Conservation (phyloP, 2,888 invertebrate species). For the Watsonalla binaria region DNA sequence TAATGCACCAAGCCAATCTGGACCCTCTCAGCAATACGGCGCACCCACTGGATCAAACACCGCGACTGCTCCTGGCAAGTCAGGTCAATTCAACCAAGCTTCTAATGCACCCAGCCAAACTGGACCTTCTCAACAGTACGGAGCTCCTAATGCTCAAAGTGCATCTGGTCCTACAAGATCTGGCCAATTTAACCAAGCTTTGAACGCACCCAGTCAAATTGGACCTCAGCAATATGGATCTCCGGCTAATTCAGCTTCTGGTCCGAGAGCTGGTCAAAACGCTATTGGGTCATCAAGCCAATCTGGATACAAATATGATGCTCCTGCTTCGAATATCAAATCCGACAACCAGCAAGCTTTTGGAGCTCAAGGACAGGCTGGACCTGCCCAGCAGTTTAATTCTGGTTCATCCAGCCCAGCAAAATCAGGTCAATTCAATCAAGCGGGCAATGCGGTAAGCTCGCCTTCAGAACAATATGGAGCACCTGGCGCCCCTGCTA, state of each 20-base stretch:
- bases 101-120: background rate
- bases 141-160: background rate
- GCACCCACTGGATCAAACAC: constrained; percentile 8
- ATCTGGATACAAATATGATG: constrained; percentile 29
- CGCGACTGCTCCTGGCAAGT: constrained; percentile 7
- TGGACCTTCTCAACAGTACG: constrained; percentile 1
- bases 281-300: constrained; percentile 9
- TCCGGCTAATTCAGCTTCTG: constrained; percentile 10
- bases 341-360: background rate
- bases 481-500: background rate
- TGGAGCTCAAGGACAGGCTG: background rate
- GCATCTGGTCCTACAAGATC: background rate
- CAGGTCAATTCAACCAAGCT: background rate
- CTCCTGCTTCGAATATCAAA: background rate
- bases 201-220: too few relatives aligned
- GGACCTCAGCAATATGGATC: constrained; percentile 14
- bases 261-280: constrained; percentile 7
- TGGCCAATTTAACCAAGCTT: background rate
- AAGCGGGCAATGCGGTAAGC: too few relatives aligned
- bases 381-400: background rate
- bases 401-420: background rate
- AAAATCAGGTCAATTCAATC: background rate
- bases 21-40: constrained; percentile 15
- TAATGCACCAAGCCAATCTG: background rate
- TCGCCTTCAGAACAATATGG: background rate